Evolutionary conservation across 2,113 vertebrate genomes (phyloP), one percentile per base, ranked within the genome.

Genomic region (Formicarius rufipectus): DNA sequence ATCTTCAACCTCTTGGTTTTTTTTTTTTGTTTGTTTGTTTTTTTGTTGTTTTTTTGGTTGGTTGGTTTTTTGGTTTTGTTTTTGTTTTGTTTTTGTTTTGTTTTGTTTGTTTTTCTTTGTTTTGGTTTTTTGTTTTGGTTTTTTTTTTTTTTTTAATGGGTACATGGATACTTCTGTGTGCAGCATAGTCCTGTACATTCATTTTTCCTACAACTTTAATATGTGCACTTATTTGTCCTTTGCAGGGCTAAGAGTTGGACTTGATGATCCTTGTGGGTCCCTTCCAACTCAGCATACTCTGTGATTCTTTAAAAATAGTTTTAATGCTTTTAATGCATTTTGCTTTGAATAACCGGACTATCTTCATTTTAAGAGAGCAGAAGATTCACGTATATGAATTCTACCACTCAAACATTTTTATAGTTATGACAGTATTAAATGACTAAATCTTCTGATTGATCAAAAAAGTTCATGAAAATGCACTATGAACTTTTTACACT

Each of bases 401-500:
- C 19, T 56, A 12, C 31, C 9, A 9, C 40, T 72, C 14, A 72
- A 87, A 81, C 49, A 6, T 33, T 3, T 49, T 47, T 37, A 25
- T 0, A 31, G 2, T 78, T 1, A 10, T 52, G 10, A 50, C 3
- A 25, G 12, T 40, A 4, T 47, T 35, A 59, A 35, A 7, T 47
- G 14, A 66, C 1, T 37, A 59, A 17, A 16, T 19, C 8, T 55
- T 80, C 22, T 63, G 40, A 35, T 4, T 52, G 11, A 33, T 35
- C 3, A 78, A 62, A 50, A 47, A 50, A 23, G 2, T 10, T 66
- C 3, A 53, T 31, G 19, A 67, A 82, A 75, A 49, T 40, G 3
- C 5, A 28, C 9, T 37, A 9, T 72, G 27, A 75, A 45, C 2
- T n/a, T 72, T 49, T n/a, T 19, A 33, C 2, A 24, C 3, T 1